Evolutionary conservation across 2,888 invertebrate genomes (phyloP).

Genomic region (Carpatolechia fugitivella): DNA sequence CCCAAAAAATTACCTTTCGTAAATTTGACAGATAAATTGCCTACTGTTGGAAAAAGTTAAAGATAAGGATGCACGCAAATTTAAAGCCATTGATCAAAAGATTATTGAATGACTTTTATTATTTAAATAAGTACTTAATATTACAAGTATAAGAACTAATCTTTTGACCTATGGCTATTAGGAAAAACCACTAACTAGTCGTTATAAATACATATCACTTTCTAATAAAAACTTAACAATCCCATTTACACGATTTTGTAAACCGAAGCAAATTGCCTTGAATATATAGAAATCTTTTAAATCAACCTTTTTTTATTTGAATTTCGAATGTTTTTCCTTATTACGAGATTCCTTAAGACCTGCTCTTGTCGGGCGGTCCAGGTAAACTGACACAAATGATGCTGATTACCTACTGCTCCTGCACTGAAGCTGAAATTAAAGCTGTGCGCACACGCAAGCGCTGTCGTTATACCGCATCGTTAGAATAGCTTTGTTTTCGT

Average conservation of each 20-base stretch:
- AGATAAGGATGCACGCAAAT: neutral
- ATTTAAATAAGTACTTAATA: no score
- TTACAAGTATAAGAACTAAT: no score
- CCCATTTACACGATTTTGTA: no score
- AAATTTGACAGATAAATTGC: neutral
- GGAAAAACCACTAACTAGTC: no score
- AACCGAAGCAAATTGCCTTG: no score
- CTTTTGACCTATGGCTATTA: no score
- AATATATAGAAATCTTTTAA: neutral
- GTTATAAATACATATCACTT: no score
- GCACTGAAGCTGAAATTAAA: constrained; percentile 26
- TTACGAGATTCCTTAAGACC: neutral
- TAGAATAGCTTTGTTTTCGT: no score
- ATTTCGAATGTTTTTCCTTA: neutral
- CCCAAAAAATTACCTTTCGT: neutral
- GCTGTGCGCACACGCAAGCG: constrained; percentile 17
- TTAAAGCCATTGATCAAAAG: no score
- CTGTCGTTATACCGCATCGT: neutral
- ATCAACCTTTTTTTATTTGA: neutral
- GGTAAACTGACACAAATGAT: constrained; percentile 32
- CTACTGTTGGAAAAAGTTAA: neutral
- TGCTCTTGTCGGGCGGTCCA: constrained; percentile 33
- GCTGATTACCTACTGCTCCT: constrained; percentile 28
- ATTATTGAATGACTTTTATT: no score
- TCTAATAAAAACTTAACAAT: no score